A percentile compares a stretch with the other conserved stretches of the same genome.
These are phyloP conservation scores for Pentalonia nigronervosa DNA, from an alignment of 1,140 invertebrate genomes.

Conservation along the genomic window DNA sequence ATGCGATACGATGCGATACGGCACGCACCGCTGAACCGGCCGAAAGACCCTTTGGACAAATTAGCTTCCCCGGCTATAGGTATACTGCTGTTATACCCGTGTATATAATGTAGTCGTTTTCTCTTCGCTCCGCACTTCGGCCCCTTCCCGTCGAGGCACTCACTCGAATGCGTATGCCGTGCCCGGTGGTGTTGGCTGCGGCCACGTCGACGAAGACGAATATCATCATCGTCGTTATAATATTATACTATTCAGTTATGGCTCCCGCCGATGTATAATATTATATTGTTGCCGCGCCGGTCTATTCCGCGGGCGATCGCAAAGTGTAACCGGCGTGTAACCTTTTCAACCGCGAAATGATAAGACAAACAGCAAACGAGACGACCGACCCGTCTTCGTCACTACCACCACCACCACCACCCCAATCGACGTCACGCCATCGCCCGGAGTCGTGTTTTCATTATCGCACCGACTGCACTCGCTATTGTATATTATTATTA, in stretches of 20 bases:
- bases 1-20: conserved; percentile 37
- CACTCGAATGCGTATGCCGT: not conserved
- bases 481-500: not conserved
- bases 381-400: not conserved
- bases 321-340: conserved; percentile 34
- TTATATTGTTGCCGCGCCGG: not conserved
- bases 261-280: no score
- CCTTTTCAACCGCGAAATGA: conserved; percentile 52
- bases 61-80: not conserved
- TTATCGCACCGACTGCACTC: not conserved
- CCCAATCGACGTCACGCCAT: no score
- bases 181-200: not conserved
- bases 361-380: conserved; percentile 45
- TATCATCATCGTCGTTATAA: not conserved
- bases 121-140: not conserved
- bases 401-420: no score
- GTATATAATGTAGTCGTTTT: not conserved
- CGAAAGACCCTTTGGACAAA: conserved; percentile 54
- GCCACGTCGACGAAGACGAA: not conserved
- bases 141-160: not conserved
- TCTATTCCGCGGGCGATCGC: not conserved
- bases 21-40: conserved; percentile 41
- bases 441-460: conserved; percentile 8
- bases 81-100: not conserved
- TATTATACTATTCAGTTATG: not conserved